A percentile compares a stretch with the other conserved stretches of the same genome.
Conservation (phyloP, 2,888 invertebrate species). For the Elysia crispata region DNA sequence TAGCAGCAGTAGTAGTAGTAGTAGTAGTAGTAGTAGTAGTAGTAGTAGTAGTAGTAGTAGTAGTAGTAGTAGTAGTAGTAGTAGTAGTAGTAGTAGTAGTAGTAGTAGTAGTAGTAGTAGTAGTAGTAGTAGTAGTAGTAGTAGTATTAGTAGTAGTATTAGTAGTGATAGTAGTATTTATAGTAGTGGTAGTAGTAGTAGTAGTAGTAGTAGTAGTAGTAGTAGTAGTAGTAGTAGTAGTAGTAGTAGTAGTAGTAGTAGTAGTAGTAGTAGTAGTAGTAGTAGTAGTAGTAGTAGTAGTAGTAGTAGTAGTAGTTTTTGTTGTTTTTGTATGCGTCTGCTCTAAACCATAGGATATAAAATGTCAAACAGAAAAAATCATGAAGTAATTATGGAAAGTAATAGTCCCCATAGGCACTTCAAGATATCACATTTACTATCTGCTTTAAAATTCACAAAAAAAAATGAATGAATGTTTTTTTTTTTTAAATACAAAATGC, state of each 20-base stretch:
- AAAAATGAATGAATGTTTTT: no score
- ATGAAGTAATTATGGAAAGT: no score
- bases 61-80: slow-evolving; percentile 14
- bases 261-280: slow-evolving; percentile 15
- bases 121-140: slow-evolving; percentile 27
- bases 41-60: slow-evolving; percentile 28
- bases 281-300: slow-evolving; percentile 22
- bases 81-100: slow-evolving; percentile 32
- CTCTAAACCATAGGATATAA: no score
- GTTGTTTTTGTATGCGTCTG: background rate
- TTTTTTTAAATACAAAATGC: no score
- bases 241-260: slow-evolving; percentile 22
- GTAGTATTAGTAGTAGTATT: no score
- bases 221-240: slow-evolving; percentile 20
- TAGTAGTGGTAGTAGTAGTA: slow-evolving; percentile 25
- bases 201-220: slow-evolving; percentile 11
- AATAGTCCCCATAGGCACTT: no score
- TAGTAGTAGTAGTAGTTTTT: slow-evolving; percentile 13
- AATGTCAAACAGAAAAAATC: no score
- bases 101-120: slow-evolving; percentile 40
- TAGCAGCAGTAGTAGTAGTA: slow-evolving; percentile 32
- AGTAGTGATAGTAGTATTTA: no score
- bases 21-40: slow-evolving; percentile 38
- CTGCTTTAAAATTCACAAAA: no score
- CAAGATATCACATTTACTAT: no score